Evolutionary conservation across 2,797 vertebrate genomes (phyloP).

Genomic region (Hozukius guyotensis): DNA sequence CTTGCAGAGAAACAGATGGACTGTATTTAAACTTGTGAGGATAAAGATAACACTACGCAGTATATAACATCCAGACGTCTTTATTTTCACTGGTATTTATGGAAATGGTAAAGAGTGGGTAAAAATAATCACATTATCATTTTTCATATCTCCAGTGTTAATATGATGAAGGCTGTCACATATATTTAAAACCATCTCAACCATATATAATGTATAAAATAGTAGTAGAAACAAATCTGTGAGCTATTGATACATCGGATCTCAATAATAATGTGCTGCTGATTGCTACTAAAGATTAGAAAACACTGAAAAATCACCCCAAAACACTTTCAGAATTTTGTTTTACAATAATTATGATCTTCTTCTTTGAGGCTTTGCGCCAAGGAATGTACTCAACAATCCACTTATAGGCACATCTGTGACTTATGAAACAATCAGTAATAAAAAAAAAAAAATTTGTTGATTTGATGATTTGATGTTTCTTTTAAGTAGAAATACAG

Average conservation of each 20-base stretch:
- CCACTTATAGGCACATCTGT: slow-evolving; percentile 59
- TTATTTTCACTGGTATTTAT: slow-evolving; percentile 28
- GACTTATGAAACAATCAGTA: slow-evolving; percentile 32
- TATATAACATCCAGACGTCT: neutral
- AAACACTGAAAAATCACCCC: slow-evolving; percentile 19
- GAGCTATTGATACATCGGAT: neutral
- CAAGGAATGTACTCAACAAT: neutral
- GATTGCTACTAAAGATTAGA: neutral
- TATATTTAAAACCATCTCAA: neutral
- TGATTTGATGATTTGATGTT: slow-evolving; percentile 12
- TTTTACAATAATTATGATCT: neutral
- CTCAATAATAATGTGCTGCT: neutral
- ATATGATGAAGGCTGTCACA: slow-evolving; percentile 5
- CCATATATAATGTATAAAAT: slow-evolving; percentile 15
- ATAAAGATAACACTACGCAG: neutral
- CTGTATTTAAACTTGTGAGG: neutral
- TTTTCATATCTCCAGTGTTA: slow-evolving; percentile 7
- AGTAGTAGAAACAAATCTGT: slow-evolving; percentile 3
- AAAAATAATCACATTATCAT: neutral
- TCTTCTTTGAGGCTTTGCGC: slow-evolving; percentile 3
- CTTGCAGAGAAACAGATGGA: neutral
- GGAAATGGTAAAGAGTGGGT: neutral
- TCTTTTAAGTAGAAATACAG: neutral
- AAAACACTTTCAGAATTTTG: neutral
- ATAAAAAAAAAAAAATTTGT: neutral